Evolutionary conservation across 2,888 invertebrate species (phyloP).

Genomic region (Junonia oenone): DNA sequence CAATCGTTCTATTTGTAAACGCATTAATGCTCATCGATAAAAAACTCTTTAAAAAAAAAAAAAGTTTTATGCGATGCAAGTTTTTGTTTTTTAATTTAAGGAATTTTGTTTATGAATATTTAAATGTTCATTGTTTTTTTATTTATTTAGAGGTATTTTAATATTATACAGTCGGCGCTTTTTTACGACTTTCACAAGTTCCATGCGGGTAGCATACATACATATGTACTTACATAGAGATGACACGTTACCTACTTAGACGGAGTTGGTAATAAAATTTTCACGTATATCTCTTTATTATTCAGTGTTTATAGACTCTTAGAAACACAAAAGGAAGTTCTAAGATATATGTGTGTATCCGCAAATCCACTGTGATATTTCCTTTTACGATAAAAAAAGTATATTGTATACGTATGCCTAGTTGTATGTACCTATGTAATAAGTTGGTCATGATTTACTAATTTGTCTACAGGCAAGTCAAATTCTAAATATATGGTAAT

Average conservation of each 20-base stretch:
- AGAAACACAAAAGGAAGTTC: not conserved
- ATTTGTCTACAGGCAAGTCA: too few species aligned
- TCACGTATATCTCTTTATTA: not conserved
- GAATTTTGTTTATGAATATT: not conserved
- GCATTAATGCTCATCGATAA: not conserved
- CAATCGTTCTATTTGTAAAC: not conserved
- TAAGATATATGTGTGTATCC: not conserved
- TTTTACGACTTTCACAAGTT: not conserved
- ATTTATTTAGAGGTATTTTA: not conserved
- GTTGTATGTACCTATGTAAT: too few species aligned
- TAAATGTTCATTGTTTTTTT: not conserved
- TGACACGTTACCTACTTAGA: not conserved
- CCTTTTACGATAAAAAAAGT: not conserved
- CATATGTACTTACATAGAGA: not conserved
- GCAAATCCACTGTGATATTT: not conserved
- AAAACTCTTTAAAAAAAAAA: not conserved
- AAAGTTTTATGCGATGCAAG: not conserved
- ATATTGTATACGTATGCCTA: not conserved
- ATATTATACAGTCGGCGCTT: not conserved
- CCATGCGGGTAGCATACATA: not conserved
- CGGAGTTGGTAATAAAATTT: not conserved
- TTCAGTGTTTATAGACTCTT: not conserved
- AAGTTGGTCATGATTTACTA: too few species aligned
- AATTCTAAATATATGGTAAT: too few species aligned
- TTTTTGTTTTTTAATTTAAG: too few species aligned